Evolutionary conservation across 1,140 invertebrate genomes (phyloP), one percentile per base, ranked within the genome.

Genomic region (Saxidomus purpurata): DNA sequence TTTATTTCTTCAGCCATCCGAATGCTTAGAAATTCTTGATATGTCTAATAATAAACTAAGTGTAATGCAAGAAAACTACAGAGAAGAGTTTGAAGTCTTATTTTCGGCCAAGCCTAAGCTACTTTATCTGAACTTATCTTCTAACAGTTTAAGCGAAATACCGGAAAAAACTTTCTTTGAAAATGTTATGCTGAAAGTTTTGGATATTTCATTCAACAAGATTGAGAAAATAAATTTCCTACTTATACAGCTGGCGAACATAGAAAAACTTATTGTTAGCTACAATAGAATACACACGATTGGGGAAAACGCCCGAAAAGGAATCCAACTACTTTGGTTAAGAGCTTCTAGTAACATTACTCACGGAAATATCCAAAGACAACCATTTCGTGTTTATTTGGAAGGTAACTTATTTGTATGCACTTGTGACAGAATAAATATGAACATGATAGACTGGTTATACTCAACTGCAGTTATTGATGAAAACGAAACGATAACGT

Each of bases 21-120:
- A 34, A 31, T 31, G 31, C 63, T 22, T 67, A 6, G 8, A 31
- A 11, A 31, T 34, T 36, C 63, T 67, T 19, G 63, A 67, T 67
- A 3, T 67, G 3, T 67, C 63, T 31, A 31, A 67, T 31, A 67
- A 67, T n/a, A 67, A 67, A 67, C 63, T 67, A 8, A 9, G 34
- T 31, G 63, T 67, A 36, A 67, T 67, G 63, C 63, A 67, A 67
- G 28, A 31, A 67, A 36, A 67, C 13, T 36, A 67, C 63, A 67
- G 8, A 15, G 11, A 3, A 15, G 63, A 67, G 1, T 67, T 67
- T 36, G 34, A 28, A 8, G 22, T 22, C 28, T 61, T 61, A 8
- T 61, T 61, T 28, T 19, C 4, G 28, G 22, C 4, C 19, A 34
- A 34, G 4, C 3, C 3, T 13, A 67, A 61, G 9, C 19, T 67